phyloP scores from a whole-genome alignment of 2,797 vertebrate genomes.

The Chelmon rostratus region DNA sequence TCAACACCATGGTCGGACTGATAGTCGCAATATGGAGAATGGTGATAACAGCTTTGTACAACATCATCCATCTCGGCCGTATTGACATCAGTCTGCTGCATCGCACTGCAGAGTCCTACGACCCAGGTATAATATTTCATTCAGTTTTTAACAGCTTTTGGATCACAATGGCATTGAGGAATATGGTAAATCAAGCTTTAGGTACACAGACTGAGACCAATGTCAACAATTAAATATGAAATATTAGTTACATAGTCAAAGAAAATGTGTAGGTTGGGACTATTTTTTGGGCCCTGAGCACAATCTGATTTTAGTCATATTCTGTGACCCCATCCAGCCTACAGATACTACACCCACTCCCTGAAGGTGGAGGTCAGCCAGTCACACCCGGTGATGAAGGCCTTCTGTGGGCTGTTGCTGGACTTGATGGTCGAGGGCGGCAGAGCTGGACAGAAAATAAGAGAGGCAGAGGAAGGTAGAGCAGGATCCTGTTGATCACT shows the following conservation, averaged over 20 bases:
- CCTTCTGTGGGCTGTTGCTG: constrained; percentile 92
- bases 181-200: neutral
- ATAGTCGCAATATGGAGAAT: constrained; percentile 88
- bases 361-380: constrained; percentile 94
- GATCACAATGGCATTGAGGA: neutral
- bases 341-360: constrained; percentile 90
- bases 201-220: neutral
- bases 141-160: neutral
- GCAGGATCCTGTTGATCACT: too few relatives aligned
- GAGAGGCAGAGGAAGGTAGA: constrained; percentile 91
- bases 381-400: constrained; percentile 91
- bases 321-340: constrained; percentile 83
- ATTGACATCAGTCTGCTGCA: constrained; percentile 93
- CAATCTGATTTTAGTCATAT: neutral
- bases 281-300: neutral
- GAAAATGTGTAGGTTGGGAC: neutral
- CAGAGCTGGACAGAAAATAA: constrained; percentile 57
- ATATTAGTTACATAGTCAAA: too few relatives aligned
- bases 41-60: constrained; percentile 91
- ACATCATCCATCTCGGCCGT: constrained; percentile 91
- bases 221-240: neutral
- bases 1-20: constrained; percentile 89
- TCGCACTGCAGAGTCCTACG: constrained; percentile 85
- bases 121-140: constrained; percentile 86
- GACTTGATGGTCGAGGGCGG: constrained; percentile 58